These are phyloP conservation scores for Lithosia quadra DNA, from an alignment of 2,888 invertebrate genomes.

Conservation along the genomic window DNA sequence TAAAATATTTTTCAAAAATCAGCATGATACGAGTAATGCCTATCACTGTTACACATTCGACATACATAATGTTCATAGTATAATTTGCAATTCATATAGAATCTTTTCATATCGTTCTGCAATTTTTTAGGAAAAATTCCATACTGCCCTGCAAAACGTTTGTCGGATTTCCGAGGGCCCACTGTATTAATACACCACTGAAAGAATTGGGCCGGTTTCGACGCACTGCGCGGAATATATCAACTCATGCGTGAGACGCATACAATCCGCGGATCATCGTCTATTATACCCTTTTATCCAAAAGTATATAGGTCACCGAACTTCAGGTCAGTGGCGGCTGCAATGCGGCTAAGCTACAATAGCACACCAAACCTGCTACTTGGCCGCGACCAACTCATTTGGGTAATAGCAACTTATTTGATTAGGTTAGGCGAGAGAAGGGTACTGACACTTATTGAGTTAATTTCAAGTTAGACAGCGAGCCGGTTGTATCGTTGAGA, in stretches of 20 bases:
- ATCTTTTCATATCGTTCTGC: too few species aligned
- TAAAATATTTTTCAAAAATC: background rate
- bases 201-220: constrained; percentile 22
- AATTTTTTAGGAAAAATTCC: too few species aligned
- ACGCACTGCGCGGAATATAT: constrained; percentile 41
- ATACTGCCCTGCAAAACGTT: too few species aligned
- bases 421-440: constrained; percentile 21
- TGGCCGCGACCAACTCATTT: constrained; percentile 39
- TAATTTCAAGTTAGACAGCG: constrained; percentile 14
- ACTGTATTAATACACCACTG: background rate
- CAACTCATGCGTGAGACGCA: constrained; percentile 50
- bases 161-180: too few species aligned
- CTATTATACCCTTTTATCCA: constrained; percentile 39
- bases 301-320: constrained; percentile 42
- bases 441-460: constrained; percentile 26
- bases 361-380: constrained; percentile 30
- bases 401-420: constrained; percentile 42
- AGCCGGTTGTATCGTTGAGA: background rate
- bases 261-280: constrained; percentile 44
- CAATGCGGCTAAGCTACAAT: constrained; percentile 44
- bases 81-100: too few species aligned
- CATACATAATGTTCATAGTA: too few species aligned
- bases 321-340: constrained; percentile 45
- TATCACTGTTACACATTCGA: too few species aligned
- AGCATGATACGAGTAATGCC: too few species aligned